Base-by-base conservation (phyloP, 2,888 invertebrate species). In the Idaea aversata region DNA sequence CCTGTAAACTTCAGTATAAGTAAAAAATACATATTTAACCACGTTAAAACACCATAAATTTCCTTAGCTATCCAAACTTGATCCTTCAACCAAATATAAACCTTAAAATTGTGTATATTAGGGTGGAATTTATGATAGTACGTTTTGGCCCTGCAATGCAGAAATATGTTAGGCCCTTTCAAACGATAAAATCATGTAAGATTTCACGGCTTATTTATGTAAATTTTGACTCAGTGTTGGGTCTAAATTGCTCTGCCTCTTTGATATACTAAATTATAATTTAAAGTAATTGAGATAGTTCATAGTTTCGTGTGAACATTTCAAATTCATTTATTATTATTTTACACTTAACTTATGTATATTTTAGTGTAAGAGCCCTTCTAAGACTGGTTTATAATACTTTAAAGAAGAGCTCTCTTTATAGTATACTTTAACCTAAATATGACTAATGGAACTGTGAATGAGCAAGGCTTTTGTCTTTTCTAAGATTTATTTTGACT, bases 171-270 rank as follows among this genome's bases (percentile, higher is more conserved):
- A 47, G 47, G 47, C 47, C 47, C 47, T 47, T 47, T 47, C 47
- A 47, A 13, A 47, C 47, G 47, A 47, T 47, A 47, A 47, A 47
- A 47, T 47, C 47, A 47, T 47, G 47, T 13, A 47, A 47, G 47
- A 47, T 47, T 47, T 47, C 47, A 47, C 47, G 47, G 47, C 47
- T 47, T 47, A 47, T 47, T 47, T 47, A 47, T 47, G 47, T 47
- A 47, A 47, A 47, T 47, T 47, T 47, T 47, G 13, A 47, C 47
- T 47, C 47, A 47, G 47, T 47, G 47, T 47, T 47, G 47, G 47
- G 47, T 47, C 47, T 7, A 47, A 47, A 47, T 47, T 47, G 47
- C 47, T 47, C 13, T 47, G 47, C 47, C 7, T 47, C 47, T 47
- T 47, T 47, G 47, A 47, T 47, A 10, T 47, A 47, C 47, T 47